These are phyloP conservation scores for Eciton burchellii DNA, from an alignment of 1,140 invertebrate species.

Conservation along the genomic window DNA sequence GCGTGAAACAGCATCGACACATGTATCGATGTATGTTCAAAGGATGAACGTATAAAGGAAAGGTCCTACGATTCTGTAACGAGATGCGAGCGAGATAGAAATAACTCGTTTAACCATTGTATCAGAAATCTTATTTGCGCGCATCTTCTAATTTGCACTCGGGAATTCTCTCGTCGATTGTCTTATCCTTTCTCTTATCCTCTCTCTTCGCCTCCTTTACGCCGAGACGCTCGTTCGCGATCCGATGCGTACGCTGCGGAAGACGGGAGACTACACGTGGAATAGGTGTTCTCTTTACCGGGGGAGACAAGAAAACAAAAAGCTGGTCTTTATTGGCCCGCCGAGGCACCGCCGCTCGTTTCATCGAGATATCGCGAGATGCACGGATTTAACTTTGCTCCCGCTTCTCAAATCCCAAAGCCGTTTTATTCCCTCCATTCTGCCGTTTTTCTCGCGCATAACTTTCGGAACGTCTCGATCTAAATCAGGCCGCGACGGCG, in stretches of 20 bases:
- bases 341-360: constrained; percentile 31
- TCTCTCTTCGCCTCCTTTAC: background rate
- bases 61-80: background rate
- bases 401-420: background rate
- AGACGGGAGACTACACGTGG: constrained; percentile 20
- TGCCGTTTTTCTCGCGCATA: background rate
- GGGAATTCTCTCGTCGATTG: background rate
- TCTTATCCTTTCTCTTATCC: background rate
- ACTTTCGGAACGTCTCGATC: constrained; percentile 4
- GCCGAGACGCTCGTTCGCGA: background rate
- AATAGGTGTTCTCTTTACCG: constrained; percentile 28
- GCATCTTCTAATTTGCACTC: background rate
- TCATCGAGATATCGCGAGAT: constrained; percentile 55
- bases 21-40: background rate
- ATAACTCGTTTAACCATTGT: background rate
- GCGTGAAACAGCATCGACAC: background rate
- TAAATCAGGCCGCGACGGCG: background rate
- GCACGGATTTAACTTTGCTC: constrained; percentile 46
- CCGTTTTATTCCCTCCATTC: background rate
- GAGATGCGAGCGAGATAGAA: background rate
- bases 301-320: constrained; percentile 67
- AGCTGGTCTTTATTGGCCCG: constrained; percentile 64
- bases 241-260: background rate
- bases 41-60: background rate
- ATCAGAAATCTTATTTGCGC: background rate